Base-by-base conservation (phyloP, 2,888 invertebrate species). In the Drosophila kokeensis region DNA sequence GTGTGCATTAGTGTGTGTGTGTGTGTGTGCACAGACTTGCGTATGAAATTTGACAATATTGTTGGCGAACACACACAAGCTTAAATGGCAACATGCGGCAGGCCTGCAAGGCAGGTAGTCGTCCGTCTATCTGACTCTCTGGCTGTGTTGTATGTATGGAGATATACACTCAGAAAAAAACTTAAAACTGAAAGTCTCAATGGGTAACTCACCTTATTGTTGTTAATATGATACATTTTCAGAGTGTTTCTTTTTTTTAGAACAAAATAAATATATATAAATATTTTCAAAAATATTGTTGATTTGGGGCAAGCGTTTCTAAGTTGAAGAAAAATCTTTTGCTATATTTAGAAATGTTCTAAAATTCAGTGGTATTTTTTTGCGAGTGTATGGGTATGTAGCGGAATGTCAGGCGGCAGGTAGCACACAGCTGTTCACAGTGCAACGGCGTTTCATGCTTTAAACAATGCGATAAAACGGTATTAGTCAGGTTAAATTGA, bases 401-500 rank as follows among this genome's bases (percentile, higher is more conserved):
- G 48, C 49, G 49, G 61, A 62, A 49, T 42, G 30, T 24, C 55
- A 55, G 7, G 27, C 60, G 49, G 32, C 61, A 61, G 50, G 34
- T 62, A 48, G 42, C 65, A 40, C 18, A 21, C 32, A 30, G 15
- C 32, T 72, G 77, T 66, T 66, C 69, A 61, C 70, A 40, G 53
- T 82, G 87, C 84, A 86, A 67, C 75, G 79, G 8, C 21, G 21
- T 69, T 83, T 87, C 83, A 83, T 89, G 87, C 87, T 87, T 87
- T 89, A 87, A 87, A 87, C 87, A 87, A 87, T 89, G 87, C 87
- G 87, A 87, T 87, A 87, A 87, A 87, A 89, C 83, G 87, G 87
- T 83, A 87, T 87, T 87, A 87, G 87, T 89, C 89, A 87, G 89
- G 87, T 89, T 90, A 90, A 87, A 90, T 87, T 89, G 90, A 87